Evolutionary conservation across 2,888 invertebrate species (phyloP).

Genomic region (Drosophila mayaguana): DNA sequence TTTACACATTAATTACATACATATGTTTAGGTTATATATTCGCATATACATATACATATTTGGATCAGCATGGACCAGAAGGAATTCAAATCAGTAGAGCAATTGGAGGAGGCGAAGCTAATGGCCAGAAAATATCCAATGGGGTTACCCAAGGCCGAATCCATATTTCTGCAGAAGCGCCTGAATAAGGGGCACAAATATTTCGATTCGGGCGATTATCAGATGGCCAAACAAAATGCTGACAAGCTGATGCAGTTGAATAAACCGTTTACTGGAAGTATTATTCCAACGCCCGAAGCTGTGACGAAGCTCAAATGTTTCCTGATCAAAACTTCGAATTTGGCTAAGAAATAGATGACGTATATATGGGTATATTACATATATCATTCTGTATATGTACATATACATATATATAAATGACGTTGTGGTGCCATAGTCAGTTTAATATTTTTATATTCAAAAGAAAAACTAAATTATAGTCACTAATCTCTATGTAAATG

Average conservation of each 20-base stretch:
- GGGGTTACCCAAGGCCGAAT: constrained; percentile 91
- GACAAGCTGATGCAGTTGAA: constrained; percentile 87
- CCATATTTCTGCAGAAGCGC: constrained; percentile 96
- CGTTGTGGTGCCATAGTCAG: not conserved
- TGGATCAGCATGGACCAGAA: not conserved
- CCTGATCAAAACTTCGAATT: not conserved
- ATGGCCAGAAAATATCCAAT: constrained; percentile 96
- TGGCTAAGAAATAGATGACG: not conserved
- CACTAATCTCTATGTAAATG: not conserved
- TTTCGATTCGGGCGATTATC: constrained; percentile 99
- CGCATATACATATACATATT: too few species aligned
- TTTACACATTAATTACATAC: not conserved
- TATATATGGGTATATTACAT: not conserved
- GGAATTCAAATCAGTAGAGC: constrained; percentile 86
- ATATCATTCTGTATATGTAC: too few species aligned
- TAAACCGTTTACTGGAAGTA: constrained; percentile 90
- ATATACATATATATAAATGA: not conserved
- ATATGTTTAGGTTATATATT: not conserved
- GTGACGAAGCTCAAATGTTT: constrained; percentile 94
- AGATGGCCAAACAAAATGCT: constrained; percentile 97
- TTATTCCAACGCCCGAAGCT: constrained; percentile 96
- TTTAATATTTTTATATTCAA: not conserved
- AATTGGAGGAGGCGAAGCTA: constrained; percentile 95
- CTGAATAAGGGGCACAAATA: constrained; percentile 99
- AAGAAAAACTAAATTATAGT: not conserved